A percentile compares a stretch with the other conserved stretches of the same genome.
Evolutionary conservation across 2,888 invertebrate genomes (phyloP).

Genomic region (Caprella mutica): DNA sequence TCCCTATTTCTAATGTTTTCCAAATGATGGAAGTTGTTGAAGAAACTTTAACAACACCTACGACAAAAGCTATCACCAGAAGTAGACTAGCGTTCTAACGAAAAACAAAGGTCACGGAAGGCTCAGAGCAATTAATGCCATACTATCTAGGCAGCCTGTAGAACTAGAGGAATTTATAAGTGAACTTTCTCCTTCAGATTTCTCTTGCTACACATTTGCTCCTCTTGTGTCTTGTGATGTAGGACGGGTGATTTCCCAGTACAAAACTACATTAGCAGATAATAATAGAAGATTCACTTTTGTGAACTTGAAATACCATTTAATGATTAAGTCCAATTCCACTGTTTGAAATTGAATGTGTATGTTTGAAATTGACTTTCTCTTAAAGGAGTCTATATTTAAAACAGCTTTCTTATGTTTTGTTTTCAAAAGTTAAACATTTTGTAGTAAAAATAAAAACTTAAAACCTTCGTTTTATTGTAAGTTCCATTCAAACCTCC

Average conservation of each 20-base stretch:
- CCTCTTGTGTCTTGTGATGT: no score
- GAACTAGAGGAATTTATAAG: neutral
- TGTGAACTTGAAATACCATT: conserved; percentile 1
- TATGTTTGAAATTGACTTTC: no score
- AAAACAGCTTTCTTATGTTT: no score
- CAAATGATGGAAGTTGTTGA: neutral
- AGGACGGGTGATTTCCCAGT: neutral
- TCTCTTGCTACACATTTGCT: no score
- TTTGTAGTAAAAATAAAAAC: no score
- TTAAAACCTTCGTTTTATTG: no score
- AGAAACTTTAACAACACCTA: no score
- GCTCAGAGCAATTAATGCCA: neutral
- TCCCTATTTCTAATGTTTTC: conserved; percentile 4
- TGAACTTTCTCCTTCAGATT: neutral
- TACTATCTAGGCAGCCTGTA: neutral
- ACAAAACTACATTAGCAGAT: neutral
- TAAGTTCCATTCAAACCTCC: no score
- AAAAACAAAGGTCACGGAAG: conserved; percentile 1
- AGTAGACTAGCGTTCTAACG: neutral
- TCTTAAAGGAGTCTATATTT: no score
- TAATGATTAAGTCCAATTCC: conserved; percentile 1
- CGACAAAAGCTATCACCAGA: conserved; percentile 5
- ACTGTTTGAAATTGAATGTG: no score
- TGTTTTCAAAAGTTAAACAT: no score
- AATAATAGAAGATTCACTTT: neutral